phyloP scores from a whole-genome alignment of 2,113 vertebrate species.

The Antennarius striatus region DNA sequence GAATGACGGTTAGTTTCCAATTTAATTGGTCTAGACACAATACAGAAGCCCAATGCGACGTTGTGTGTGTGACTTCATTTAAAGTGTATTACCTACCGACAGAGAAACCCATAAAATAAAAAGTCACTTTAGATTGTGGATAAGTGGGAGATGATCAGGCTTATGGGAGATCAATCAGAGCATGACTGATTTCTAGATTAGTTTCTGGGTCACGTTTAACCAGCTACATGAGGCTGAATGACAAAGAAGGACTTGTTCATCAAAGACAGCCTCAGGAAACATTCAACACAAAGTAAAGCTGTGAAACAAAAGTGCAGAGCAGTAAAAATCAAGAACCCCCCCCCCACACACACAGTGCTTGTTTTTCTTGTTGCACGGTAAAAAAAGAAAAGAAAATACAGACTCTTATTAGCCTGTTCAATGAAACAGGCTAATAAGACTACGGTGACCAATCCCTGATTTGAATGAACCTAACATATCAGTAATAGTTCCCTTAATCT shows the following conservation, averaged over 20 bases:
- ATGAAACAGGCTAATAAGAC: no score
- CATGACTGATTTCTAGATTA: background rate
- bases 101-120: background rate
- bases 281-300: no score
- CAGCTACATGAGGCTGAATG: background rate
- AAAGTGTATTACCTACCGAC: background rate
- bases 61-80: background rate
- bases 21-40: slow-evolving; percentile 40
- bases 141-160: background rate
- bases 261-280: background rate
- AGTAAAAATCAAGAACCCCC: no score
- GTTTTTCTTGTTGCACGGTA: no score
- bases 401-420: no score
- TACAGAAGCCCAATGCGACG: slow-evolving; percentile 10
- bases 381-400: no score
- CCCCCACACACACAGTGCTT: no score
- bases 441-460: no score
- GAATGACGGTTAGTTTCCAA: slow-evolving; percentile 37
- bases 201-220: background rate
- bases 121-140: no score
- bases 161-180: background rate
- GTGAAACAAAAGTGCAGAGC: no score
- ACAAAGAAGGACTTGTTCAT: slow-evolving; percentile 1
- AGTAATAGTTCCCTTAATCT: no score
- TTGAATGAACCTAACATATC: no score